A percentile compares a stretch with the other conserved stretches of the same genome.
phyloP scores from a whole-genome alignment of 2,797 vertebrate genomes.

The Cryptoprocta ferox region DNA sequence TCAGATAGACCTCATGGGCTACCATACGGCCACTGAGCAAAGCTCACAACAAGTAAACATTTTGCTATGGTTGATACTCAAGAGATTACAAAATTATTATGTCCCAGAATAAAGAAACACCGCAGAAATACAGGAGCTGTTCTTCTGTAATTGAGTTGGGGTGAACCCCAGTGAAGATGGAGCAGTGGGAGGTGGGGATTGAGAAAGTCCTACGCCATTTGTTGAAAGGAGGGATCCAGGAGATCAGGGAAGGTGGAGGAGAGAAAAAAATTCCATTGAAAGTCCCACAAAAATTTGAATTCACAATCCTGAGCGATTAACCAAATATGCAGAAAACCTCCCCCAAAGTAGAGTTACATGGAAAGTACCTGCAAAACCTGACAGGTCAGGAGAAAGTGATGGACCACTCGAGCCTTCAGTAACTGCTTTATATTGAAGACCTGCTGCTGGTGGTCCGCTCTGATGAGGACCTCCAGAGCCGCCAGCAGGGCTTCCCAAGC shows the following conservation, averaged over 20 bases:
- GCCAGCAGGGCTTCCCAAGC: constrained; percentile 96
- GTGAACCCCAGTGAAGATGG: no score
- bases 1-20: background rate
- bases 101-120: background rate
- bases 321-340: background rate
- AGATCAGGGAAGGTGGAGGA: background rate
- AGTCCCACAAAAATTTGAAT: background rate
- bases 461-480: constrained; percentile 95
- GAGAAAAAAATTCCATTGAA: background rate
- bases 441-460: constrained; percentile 95
- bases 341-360: background rate
- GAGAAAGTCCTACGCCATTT: background rate
- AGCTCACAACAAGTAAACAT: background rate
- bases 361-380: constrained; percentile 96
- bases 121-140: background rate
- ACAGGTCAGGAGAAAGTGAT: constrained; percentile 96
- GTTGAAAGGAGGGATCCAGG: background rate
- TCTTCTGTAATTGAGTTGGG: no score
- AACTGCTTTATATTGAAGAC: constrained; percentile 96
- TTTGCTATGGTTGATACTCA: background rate
- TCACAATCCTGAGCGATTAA: background rate
- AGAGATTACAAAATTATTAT: background rate
- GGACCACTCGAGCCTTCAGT: constrained; percentile 94
- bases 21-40: background rate
- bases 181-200: background rate